Base-by-base conservation (phyloP, 2,113 vertebrate genomes). In the Genyomyrus donnyi region DNA sequence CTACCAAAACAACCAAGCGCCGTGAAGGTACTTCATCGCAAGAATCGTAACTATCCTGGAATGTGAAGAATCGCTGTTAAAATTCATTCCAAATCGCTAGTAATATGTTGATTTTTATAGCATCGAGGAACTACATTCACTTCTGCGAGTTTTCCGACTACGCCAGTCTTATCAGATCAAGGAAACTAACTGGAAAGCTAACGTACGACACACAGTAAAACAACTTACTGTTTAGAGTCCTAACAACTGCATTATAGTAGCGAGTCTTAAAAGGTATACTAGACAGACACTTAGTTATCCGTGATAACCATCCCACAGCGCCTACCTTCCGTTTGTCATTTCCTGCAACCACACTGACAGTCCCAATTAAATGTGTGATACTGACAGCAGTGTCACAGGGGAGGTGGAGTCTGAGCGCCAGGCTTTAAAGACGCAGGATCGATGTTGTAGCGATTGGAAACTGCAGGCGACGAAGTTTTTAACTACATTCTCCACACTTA, bases 301-400 rank as follows among this genome's bases (percentile, higher is more conserved):
- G 56, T 83, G 89, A 91, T 42, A 8, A 58, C 19, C 91, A 90
- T 89, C 91, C 92, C 89, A 92, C 93, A 92, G 52, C 91, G 89
- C 92, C 93, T 92, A 91, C 94, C 94, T 94, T 95, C 95, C 92
- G 90, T 92, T 92, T 93, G 91, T 95, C 94, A 93, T 92, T 90
- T 93, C 91, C 93, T 92, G 93, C 93, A 91, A 92, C 92, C 62
- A 70, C 90, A 90, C 91, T 96, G 95, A 96, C 96, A 96, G 96
- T 92, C 95, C 93, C 95, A 94, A 95, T 95, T 96, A 96, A 96
- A 90, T 94, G 94, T 93, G 94, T 94, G 95, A 94, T 88, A 93
- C 94, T 93, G 93, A 92, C 92, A 91, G 91, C 91, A 89, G 95
- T 92, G 96, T 96, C 96, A 94, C 88, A 91, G 91, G 84, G 87